Evolutionary conservation across 2,888 invertebrate species (phyloP), one percentile per base, ranked within the genome.

Genomic region (Synanthedon vespiformis): DNA sequence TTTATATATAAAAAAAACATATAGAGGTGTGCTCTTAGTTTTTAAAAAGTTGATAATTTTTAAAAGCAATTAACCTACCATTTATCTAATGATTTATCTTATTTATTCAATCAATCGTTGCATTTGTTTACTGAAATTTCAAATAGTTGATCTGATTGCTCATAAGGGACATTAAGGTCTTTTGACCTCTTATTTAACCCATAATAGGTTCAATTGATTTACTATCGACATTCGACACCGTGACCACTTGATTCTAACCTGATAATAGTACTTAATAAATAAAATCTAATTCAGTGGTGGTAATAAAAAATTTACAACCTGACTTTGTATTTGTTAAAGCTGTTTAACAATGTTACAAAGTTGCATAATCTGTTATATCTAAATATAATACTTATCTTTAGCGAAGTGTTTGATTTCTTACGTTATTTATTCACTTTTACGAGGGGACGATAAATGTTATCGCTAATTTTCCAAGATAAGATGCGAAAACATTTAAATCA

Each of bases 171-270:
- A 48, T 49, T 14, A 40, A 50, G 44, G 22, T 49, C 53, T 52
- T 61, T 54, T 54, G 59, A 64, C 64, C 64, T 58, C 53, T 47
- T 58, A 52, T 61, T 67, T 67, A 62, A 67, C 64, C 63, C 52
- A 54, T 53, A 58, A 58, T 57, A 58, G 51, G 54, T 56, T 58
- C 58, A 65, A 63, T 62, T 65, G 61, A 64, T 60, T 63, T 57
- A 61, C 53, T 55, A 55, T 50, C 52, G 16, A 49, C 22, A 22
- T 22, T 50, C 52, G 16, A 34, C 34, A 34, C 34, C 5, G 10
- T 34, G 10, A 34, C 34, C 34, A 14, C 8, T 44, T n/a, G 11
- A 12, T 44, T 13, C 44, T 44, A 44, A 34, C 34, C 10, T 34
- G 34, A 34, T 34, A 34, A 34, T 2, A 34, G 27, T 8, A 34